Evolutionary conservation across 2,797 vertebrate species (phyloP).

Genomic region (Propithecus perrieri): DNA sequence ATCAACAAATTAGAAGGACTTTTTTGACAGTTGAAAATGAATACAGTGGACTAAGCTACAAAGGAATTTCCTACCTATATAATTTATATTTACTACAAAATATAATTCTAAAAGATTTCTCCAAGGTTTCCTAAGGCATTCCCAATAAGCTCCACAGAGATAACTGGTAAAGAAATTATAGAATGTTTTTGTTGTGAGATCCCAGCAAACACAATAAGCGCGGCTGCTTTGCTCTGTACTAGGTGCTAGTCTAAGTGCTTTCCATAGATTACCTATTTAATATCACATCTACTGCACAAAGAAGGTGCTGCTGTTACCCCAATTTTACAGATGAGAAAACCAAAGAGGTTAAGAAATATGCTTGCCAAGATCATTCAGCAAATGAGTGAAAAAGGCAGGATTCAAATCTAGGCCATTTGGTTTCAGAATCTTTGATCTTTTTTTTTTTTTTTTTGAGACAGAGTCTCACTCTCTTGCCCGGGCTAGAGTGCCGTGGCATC

Average conservation of each 20-base stretch:
- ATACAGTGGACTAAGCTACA: not conserved
- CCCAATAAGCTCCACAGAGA: not conserved
- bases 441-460: no score
- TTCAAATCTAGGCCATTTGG: not conserved
- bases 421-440: not conserved
- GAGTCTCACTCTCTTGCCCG: no score
- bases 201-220: not conserved
- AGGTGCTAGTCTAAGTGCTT: not conserved
- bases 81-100: slow-evolving; percentile 46
- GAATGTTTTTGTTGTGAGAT: not conserved
- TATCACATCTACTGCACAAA: not conserved
- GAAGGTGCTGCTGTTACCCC: not conserved
- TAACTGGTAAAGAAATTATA: not conserved
- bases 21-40: slow-evolving; percentile 25
- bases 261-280: not conserved
- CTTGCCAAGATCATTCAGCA: not conserved
- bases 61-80: not conserved
- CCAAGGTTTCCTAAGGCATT: not conserved
- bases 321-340: not conserved
- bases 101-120: slow-evolving; percentile 26
- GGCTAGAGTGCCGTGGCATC: no score
- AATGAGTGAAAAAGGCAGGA: not conserved
- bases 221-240: not conserved
- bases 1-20: slow-evolving; percentile 43
- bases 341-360: not conserved